phyloP scores from a whole-genome alignment of 1,140 invertebrate species.

The Eubasilissa regina region DNA sequence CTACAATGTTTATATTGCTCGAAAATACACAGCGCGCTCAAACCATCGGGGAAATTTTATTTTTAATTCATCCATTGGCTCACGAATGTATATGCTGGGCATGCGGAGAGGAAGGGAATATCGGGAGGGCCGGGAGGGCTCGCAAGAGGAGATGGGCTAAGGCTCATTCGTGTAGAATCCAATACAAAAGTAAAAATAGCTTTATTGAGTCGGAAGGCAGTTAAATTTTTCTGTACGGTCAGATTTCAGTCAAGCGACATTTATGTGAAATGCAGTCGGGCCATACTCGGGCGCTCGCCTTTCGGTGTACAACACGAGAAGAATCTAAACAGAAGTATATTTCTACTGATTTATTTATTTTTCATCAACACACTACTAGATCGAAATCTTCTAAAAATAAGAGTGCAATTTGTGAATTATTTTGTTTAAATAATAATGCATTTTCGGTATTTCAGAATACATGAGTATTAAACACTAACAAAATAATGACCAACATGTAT shows the following conservation, averaged over 20 bases:
- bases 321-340: too few species aligned
- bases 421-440: too few species aligned
- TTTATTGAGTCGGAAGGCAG: conserved; percentile 28
- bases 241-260: conserved; percentile 10
- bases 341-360: too few species aligned
- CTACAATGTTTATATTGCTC: conserved; percentile 32
- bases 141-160: background rate
- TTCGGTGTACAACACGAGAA: background rate
- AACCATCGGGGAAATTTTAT: conserved; percentile 28
- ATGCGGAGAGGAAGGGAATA: background rate
- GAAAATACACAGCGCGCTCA: conserved; percentile 24
- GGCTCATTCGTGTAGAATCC: conserved; percentile 20
- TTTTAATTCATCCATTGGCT: conserved; percentile 36
- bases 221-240: conserved; percentile 30
- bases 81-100: background rate
- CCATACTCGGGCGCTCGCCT: background rate
- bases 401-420: too few species aligned
- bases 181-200: conserved; percentile 29
- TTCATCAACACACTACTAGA: too few species aligned
- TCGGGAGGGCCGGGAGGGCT: background rate
- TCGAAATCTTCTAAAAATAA: too few species aligned
- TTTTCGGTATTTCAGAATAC: too few species aligned
- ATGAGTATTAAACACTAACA: too few species aligned
- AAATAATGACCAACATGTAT: too few species aligned
- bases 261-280: conserved; percentile 6